phyloP scores from a whole-genome alignment of 1,140 invertebrate species.

The Globodera rostochiensis region DNA sequence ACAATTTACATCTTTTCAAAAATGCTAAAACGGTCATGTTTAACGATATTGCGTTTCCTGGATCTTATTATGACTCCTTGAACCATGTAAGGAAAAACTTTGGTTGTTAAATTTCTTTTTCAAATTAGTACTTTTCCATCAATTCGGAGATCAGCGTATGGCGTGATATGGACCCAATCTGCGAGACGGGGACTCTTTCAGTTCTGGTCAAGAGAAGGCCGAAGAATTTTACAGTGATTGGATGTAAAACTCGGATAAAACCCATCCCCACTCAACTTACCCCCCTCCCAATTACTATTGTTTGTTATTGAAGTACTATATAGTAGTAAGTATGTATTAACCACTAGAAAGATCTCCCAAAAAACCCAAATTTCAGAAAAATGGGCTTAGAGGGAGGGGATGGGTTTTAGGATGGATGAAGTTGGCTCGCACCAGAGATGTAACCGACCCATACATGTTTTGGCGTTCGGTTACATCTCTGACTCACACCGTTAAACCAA shows the following conservation, averaged over 20 bases:
- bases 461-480: no score
- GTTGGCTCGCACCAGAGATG: no score
- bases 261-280: no score
- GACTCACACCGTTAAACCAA: no score
- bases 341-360: no score
- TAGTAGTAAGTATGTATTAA: no score
- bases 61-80: constrained; percentile 1
- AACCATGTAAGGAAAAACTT: constrained; percentile 7
- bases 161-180: constrained; percentile 8
- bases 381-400: no score
- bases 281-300: no score
- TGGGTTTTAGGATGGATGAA: no score
- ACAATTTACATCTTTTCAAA: constrained; percentile 18
- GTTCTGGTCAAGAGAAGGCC: neutral
- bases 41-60: constrained; percentile 18
- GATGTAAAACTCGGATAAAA: neutral
- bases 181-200: constrained; percentile 11
- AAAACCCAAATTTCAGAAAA: no score
- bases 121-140: neutral
- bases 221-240: neutral
- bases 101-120: neutral
- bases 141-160: neutral
- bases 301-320: no score
- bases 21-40: constrained; percentile 21
- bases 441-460: no score